These are phyloP conservation scores for Hoplodrina blanda DNA, from an alignment of 2,888 invertebrate genomes.

Conservation along the genomic window DNA sequence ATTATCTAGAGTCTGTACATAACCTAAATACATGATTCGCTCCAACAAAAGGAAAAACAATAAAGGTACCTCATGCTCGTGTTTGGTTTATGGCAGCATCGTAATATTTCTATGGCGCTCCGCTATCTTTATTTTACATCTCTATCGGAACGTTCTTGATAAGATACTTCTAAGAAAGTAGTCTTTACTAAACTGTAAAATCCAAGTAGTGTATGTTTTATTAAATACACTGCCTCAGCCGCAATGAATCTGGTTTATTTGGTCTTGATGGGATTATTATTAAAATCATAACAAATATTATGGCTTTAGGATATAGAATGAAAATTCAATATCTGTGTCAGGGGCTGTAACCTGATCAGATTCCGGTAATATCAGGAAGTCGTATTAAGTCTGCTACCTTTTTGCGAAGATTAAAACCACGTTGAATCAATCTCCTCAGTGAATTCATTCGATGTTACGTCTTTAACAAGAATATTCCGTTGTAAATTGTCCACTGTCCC, in stretches of 20 bases:
- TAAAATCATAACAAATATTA: not conserved
- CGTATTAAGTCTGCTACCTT: conserved; percentile 26
- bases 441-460: conserved; percentile 16
- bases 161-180: conserved; percentile 7
- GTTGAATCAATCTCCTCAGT: conserved; percentile 25
- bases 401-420: conserved; percentile 26
- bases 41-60: conserved; percentile 36
- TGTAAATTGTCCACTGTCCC: conserved; percentile 16
- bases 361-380: conserved; percentile 29
- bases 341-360: conserved; percentile 21
- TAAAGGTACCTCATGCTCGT: conserved; percentile 45
- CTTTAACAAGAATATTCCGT: conserved; percentile 21
- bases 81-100: conserved; percentile 40
- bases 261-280: not conserved
- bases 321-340: conserved; percentile 19
- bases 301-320: not conserved
- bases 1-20: conserved; percentile 45
- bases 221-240: too few relatives aligned
- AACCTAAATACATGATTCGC: conserved; percentile 47
- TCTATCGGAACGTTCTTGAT: conserved; percentile 18
- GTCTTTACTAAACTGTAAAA: conserved; percentile 5
- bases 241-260: too few relatives aligned
- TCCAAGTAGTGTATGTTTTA: not conserved
- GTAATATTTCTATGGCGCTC: conserved; percentile 32
- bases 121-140: conserved; percentile 48